phyloP scores from a whole-genome alignment of 2,888 invertebrate species.

The Andrena dorsata region DNA sequence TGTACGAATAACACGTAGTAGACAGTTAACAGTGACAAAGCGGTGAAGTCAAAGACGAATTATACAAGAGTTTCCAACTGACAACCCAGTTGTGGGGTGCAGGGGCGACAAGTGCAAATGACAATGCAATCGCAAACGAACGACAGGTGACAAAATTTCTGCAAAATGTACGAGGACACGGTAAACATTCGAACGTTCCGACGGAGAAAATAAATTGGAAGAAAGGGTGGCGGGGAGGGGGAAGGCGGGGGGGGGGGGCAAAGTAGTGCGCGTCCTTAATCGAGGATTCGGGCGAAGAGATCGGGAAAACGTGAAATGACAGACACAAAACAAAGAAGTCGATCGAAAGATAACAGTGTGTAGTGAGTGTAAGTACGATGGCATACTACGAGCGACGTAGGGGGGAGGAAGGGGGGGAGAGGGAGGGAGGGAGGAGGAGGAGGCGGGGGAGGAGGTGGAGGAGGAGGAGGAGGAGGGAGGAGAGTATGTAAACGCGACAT shows the following conservation, averaged over 20 bases:
- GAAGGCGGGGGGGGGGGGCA: neutral
- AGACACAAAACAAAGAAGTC: constrained; percentile 63
- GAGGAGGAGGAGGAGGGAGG: neutral
- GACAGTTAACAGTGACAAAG: neutral
- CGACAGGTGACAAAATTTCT: constrained; percentile 16
- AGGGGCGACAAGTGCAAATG: neutral
- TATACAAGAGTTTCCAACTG: too few species aligned
- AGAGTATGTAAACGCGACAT: constrained; percentile 8
- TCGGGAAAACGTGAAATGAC: constrained; percentile 53
- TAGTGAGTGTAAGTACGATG: constrained; percentile 32
- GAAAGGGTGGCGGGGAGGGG: neutral
- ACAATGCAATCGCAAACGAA: constrained; percentile 32
- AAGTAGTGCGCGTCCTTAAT: constrained; percentile 1
- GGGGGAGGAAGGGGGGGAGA: neutral
- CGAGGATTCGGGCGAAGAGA: constrained; percentile 8
- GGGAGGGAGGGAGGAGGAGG: neutral
- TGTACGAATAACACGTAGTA: neutral
- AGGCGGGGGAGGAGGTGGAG: too few species aligned
- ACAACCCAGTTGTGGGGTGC: neutral
- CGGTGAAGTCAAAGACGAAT: neutral
- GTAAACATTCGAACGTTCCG: constrained; percentile 32
- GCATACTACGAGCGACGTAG: neutral
- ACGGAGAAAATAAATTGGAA: neutral
- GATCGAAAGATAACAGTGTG: constrained; percentile 47
- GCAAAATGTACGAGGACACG: neutral